phyloP scores from a whole-genome alignment of 2,797 vertebrate species.

The Taenioides sp. region DNA sequence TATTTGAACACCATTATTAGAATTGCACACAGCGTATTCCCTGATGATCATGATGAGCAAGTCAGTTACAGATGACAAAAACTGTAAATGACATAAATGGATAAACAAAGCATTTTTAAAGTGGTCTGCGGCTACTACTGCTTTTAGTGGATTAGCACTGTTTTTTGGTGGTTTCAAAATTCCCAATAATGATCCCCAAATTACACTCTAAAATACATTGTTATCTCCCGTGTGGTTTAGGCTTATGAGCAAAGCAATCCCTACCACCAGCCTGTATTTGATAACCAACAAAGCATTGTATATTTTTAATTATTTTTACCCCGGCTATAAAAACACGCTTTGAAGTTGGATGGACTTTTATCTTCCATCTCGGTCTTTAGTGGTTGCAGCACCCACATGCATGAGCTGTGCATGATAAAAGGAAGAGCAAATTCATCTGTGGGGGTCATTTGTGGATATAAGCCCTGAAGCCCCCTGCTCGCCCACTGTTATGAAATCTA shows the following conservation, averaged over 20 bases:
- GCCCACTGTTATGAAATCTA: constrained; percentile 11
- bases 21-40: too few relatives aligned
- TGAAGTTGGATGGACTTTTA: constrained; percentile 17
- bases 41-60: too few relatives aligned
- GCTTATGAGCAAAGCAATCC: constrained; percentile 8
- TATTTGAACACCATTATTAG: too few relatives aligned
- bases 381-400: constrained; percentile 3
- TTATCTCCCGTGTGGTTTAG: background rate
- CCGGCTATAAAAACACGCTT: background rate
- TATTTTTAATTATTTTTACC: background rate
- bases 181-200: constrained; percentile 22
- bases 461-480: background rate
- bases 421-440: constrained; percentile 6
- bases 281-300: background rate
- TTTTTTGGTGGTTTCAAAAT: constrained; percentile 17
- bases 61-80: too few relatives aligned
- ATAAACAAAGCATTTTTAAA: background rate
- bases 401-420: constrained; percentile 6
- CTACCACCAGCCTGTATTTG: background rate
- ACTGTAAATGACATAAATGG: background rate
- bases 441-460: constrained; percentile 22
- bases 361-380: constrained; percentile 9
- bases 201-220: constrained; percentile 9
- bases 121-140: background rate
- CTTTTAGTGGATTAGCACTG: background rate